phyloP scores from a whole-genome alignment of 2,113 vertebrate genomes.

The Caracal caracal region DNA sequence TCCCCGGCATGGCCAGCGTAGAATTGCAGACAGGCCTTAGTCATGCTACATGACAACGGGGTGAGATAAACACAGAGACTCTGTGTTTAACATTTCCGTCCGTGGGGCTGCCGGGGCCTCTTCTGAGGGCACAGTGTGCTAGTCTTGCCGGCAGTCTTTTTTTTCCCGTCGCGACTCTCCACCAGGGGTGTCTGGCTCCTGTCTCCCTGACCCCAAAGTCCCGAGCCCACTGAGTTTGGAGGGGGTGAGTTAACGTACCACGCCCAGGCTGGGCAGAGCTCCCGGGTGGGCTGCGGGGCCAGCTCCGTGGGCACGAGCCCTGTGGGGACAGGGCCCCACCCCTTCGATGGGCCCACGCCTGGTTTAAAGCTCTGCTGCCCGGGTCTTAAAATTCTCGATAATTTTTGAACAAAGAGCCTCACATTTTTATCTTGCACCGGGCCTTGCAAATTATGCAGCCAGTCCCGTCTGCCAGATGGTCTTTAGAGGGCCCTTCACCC shows the following conservation, averaged over 20 bases:
- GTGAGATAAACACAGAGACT: constrained; percentile 1
- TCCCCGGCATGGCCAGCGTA: not conserved
- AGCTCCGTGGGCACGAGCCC: not conserved
- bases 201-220: not conserved
- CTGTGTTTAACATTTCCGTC: constrained; percentile 16
- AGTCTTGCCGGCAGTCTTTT: not conserved
- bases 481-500: not conserved
- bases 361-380: not conserved
- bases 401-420: not conserved
- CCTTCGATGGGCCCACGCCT: not conserved
- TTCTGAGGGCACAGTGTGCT: not conserved
- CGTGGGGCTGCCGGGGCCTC: rapidly evolving
- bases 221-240: not conserved
- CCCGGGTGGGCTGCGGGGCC: not conserved
- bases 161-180: not conserved
- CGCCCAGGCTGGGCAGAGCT: not conserved
- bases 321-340: not conserved
- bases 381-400: not conserved
- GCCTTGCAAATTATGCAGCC: not conserved
- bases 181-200: not conserved
- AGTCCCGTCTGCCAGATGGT: not conserved
- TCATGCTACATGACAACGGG: not conserved
- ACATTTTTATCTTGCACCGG: not conserved
- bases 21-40: constrained; percentile 14
- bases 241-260: not conserved